phyloP scores from a whole-genome alignment of 1,140 invertebrate genomes.

The Aporrectodea caliginosa region DNA sequence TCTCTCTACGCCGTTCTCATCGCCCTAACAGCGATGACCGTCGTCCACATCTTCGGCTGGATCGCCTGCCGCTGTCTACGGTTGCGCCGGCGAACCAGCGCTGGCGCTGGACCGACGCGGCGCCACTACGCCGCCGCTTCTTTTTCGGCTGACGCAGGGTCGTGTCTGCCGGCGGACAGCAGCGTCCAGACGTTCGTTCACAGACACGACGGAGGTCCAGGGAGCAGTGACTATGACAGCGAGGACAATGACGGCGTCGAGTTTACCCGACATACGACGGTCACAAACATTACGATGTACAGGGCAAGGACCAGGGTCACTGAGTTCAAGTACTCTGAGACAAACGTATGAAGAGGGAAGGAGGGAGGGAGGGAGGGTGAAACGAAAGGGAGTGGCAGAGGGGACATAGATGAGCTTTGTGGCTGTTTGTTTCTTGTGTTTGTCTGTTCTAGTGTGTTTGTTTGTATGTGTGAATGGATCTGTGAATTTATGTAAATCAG shows the following conservation, averaged over 20 bases:
- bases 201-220: neutral
- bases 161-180: neutral
- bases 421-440: too few species aligned
- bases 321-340: conserved; percentile 24
- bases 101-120: too few species aligned
- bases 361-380: too few species aligned
- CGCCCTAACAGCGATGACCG: neutral
- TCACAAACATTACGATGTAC: neutral
- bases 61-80: neutral
- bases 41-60: neutral
- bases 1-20: neutral
- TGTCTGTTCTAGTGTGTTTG: too few species aligned
- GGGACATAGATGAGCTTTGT: too few species aligned
- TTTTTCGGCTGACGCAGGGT: neutral
- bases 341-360: conserved; percentile 27
- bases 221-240: neutral
- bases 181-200: neutral
- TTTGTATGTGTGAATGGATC: too few species aligned
- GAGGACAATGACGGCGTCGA: neutral
- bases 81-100: neutral
- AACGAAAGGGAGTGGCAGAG: too few species aligned
- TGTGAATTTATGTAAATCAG: too few species aligned
- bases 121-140: neutral
- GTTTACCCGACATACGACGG: neutral
- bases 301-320: neutral